Percentiles rank a stretch among this genome's conserved stretches.
Conservation (phyloP, 2,113 vertebrate genomes). For the Rhipidura dahli region DNA sequence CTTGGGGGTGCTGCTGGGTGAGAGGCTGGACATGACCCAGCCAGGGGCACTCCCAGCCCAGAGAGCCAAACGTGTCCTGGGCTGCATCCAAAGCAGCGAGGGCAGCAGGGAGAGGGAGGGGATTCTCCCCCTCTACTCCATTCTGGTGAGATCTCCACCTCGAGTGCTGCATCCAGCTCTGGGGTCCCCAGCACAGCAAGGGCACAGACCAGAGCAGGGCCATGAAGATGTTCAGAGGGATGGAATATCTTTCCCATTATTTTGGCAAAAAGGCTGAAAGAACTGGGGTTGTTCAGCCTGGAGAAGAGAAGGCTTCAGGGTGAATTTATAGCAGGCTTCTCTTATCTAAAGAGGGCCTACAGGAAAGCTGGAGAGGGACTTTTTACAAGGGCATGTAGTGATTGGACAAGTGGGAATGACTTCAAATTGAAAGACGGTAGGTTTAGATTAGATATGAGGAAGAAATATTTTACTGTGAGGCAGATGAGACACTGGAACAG, state of each 20-base stretch:
- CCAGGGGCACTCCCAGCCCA: fast-evolving
- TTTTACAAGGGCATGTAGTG: neutral
- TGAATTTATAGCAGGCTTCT: neutral
- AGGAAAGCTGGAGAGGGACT: neutral
- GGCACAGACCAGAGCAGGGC: neutral
- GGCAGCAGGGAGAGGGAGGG: neutral
- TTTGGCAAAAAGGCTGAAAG: neutral
- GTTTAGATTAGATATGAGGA: neutral
- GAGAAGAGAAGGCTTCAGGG: neutral
- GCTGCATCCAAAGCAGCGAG: neutral
- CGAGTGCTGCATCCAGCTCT: neutral
- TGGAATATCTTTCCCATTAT: neutral
- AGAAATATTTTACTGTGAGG: neutral
- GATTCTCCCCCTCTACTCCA: neutral
- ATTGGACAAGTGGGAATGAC: neutral
- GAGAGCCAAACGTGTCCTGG: neutral
- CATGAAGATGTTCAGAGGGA: neutral
- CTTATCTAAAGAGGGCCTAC: neutral
- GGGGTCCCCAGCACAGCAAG: neutral
- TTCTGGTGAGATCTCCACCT: neutral
- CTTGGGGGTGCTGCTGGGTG: neutral
- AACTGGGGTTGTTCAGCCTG: neutral
- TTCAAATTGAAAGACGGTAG: neutral
- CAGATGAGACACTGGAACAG: neutral
- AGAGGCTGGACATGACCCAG: neutral